A percentile compares a stretch with the other conserved stretches of the same genome.
phyloP scores from a whole-genome alignment of 2,797 vertebrate species.

The Pyrocephalus nanus region DNA sequence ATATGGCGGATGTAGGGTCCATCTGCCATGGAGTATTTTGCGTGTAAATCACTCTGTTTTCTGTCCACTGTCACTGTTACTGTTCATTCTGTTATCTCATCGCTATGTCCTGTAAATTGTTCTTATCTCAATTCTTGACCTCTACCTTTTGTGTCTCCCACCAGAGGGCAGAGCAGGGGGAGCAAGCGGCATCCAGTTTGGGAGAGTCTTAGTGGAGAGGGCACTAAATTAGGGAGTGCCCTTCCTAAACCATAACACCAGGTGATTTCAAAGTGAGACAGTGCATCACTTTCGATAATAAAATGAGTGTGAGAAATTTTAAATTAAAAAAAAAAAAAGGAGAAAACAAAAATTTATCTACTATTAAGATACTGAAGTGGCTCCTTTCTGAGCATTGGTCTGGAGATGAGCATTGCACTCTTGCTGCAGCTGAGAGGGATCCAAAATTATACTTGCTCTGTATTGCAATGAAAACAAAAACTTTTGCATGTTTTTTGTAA shows the following conservation, averaged over 20 bases:
- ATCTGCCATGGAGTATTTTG: background rate
- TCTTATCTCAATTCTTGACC: background rate
- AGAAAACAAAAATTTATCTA: accelerated
- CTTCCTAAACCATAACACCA: background rate
- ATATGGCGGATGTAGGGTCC: accelerated
- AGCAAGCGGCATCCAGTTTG: background rate
- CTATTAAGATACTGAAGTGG: background rate
- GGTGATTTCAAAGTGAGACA: background rate
- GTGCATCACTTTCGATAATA: background rate
- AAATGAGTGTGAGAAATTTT: background rate
- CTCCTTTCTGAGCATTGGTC: accelerated
- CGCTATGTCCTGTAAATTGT: background rate
- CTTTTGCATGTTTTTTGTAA: background rate
- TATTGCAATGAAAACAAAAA: background rate
- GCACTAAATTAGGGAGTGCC: background rate
- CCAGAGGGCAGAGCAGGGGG: background rate
- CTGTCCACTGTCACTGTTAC: background rate
- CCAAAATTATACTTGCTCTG: background rate
- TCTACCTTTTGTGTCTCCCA: background rate
- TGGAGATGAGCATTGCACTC: background rate
- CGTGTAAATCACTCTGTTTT: background rate
- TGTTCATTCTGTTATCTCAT: background rate
- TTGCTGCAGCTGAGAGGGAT: background rate
- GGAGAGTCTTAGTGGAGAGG: background rate
- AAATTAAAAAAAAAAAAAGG: background rate